Base-by-base conservation (phyloP, 2,888 invertebrate species). In the Poecilobothrus nobilitatus region DNA sequence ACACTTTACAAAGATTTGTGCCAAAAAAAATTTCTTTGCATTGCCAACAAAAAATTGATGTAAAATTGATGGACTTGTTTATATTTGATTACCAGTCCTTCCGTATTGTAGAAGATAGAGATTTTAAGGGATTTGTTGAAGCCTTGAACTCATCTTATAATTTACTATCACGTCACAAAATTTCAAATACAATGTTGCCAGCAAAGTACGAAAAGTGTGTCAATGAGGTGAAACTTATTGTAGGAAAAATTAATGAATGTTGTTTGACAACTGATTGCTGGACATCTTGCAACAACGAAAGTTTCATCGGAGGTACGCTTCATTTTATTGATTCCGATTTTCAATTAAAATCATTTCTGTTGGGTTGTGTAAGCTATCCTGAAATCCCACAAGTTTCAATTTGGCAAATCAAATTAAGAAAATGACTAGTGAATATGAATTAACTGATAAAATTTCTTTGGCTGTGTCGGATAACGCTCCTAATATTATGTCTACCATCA, bases 241-340 rank as follows among this genome's bases (percentile, higher is more conserved):
- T 69, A 1, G 67, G 68, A 67, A 68, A 66, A 8, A 72, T 72
- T 63, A 65, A 69, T 62, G 68, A 69, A 63, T 71, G 74, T 20
- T 71, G 73, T 67, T 20, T 78, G 62, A 77, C 77, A 34, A 76
- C 76, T 8, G 77, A 78, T 71, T 73, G 74, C 66, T 76, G 77
- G 76, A 76, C 77, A 20, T 78, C 77, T 9, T 21, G 68, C 10
- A 76, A 73, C 66, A 73, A 70, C 33, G 76, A 78, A 66, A 74
- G 71, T 70, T 76, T 71, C 71, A 69, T 77, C 63, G 75, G 72
- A 27, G 73, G 75, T 9, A 76, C 68, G 18, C n/a, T 64, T 10
- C 75, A 77, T 72, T 77, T 72, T 70, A 69, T 75, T 27, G 64
- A 73, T 67, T 65, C 72, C 4, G 65, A 75, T 67, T 77, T 75